Percentiles rank a stretch among this genome's conserved stretches.
Evolutionary conservation across 2,888 invertebrate species (phyloP).

Genomic region (Aspidiotus rigidus): DNA sequence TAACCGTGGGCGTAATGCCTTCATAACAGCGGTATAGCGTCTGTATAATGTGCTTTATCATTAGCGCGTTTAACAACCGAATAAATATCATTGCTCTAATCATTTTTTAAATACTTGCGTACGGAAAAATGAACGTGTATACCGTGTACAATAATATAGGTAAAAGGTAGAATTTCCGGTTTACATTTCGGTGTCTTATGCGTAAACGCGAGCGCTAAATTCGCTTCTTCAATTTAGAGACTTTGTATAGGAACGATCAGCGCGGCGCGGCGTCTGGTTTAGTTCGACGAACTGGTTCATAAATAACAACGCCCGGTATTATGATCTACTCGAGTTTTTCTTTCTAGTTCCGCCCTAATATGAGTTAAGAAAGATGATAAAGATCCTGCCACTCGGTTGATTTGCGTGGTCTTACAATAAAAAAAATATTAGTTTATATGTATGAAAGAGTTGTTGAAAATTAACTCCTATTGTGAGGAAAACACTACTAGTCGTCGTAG

Average conservation of each 20-base stretch:
- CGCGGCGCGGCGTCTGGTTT: not conserved
- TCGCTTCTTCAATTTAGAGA: not conserved
- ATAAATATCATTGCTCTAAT: conserved; percentile 17
- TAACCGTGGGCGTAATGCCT: conserved; percentile 2
- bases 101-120: not conserved
- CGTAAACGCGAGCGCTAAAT: not conserved
- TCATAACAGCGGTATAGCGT: not conserved
- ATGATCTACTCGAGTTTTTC: no score
- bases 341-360: no score
- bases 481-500: no score
- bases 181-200: not conserved
- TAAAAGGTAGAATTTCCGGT: not conserved
- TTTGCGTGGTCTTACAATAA: no score
- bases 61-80: conserved; percentile 24
- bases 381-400: no score
- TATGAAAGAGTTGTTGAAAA: no score
- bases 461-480: no score
- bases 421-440: no score
- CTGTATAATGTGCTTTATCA: conserved; percentile 21
- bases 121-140: no score
- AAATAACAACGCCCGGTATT: no score
- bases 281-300: not conserved
- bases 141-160: not conserved
- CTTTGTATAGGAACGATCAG: not conserved
- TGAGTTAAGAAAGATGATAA: no score